Base-by-base conservation (phyloP, 2,113 vertebrate species). In the Cinclus cinclus region DNA sequence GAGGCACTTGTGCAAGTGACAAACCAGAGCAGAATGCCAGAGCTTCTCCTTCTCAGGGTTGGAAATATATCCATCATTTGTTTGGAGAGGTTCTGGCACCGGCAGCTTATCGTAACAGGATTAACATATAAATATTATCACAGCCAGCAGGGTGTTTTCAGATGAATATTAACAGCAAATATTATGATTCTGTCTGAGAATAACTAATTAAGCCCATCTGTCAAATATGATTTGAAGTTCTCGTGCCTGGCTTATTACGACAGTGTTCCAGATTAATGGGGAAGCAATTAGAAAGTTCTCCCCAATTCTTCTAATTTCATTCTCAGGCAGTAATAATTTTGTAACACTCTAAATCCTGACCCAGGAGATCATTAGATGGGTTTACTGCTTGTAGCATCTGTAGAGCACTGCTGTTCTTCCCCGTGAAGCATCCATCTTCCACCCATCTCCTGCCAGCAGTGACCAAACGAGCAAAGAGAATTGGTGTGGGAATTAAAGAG, bases 41-140 rank as follows among this genome's bases (percentile, higher is more conserved):
- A 58, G 42, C 47, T 1, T 69, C 50, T 58, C 84, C 92, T 83
- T 73, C 56, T 81, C 23, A 0, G 56, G 46, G 17, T 82, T 53
- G 39, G 94, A 93, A 86, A 94, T 81, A 15, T 39, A 92, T 94
- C 92, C 82, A 12, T 97, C 91, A 91, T 63, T 88, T 70, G 71
- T 90, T 53, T 90, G 91, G 94, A 93, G 95, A 94, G 70, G 63
- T 87, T 83, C 82, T 90, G 95, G 87, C 95, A 83, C 71, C 5
- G 1, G 60, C 78, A 93, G 70, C 89, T 96, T 60, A 67, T 92
- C 74, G 6, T 91, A 87, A 87, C 93, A 86, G 90, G 93, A 97
- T 97, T 97, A 96, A 90, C 92, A 96, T 89, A 73, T 41, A 90
- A 96, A 96, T 92, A 95, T 94, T 94, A 94, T 94, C 93, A 78